Evolutionary conservation across 2,888 invertebrate genomes (phyloP).

Genomic region (Lottia scabra): DNA sequence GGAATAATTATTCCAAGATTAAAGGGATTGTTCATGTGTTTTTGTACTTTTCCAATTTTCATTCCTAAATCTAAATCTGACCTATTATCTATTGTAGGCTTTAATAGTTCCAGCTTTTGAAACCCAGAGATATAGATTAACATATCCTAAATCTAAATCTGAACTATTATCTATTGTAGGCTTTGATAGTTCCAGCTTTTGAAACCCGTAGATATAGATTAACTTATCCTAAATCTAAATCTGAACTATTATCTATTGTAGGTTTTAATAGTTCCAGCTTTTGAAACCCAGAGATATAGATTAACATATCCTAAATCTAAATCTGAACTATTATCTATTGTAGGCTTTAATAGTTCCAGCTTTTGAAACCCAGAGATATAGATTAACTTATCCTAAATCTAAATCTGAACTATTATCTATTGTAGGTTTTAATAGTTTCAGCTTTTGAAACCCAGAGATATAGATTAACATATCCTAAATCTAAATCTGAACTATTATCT

Average conservation of each 20-base stretch:
- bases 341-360: conserved; percentile 88
- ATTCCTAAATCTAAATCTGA: no score
- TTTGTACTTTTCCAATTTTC: no score
- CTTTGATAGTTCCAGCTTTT: no score
- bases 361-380: conserved; percentile 89
- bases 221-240: conserved; percentile 81
- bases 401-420: conserved; percentile 4
- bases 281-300: conserved; percentile 88
- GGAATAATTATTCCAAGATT: no score
- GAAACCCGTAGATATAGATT: conserved; percentile 87
- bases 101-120: no score
- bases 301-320: conserved; percentile 75
- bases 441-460: conserved; percentile 93
- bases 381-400: conserved; percentile 74
- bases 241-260: conserved; percentile 80
- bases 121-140: no score
- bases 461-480: conserved; percentile 79
- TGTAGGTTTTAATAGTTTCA: conserved; percentile 83
- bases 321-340: conserved; percentile 12
- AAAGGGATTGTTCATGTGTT: no score
- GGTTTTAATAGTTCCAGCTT: conserved; percentile 85
- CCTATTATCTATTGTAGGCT: no score
- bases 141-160: no score
- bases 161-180: conserved; percentile 67
- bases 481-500: conserved; percentile 81